phyloP scores from a whole-genome alignment of 2,888 invertebrate genomes.

The Zygogramma bicolorata region DNA sequence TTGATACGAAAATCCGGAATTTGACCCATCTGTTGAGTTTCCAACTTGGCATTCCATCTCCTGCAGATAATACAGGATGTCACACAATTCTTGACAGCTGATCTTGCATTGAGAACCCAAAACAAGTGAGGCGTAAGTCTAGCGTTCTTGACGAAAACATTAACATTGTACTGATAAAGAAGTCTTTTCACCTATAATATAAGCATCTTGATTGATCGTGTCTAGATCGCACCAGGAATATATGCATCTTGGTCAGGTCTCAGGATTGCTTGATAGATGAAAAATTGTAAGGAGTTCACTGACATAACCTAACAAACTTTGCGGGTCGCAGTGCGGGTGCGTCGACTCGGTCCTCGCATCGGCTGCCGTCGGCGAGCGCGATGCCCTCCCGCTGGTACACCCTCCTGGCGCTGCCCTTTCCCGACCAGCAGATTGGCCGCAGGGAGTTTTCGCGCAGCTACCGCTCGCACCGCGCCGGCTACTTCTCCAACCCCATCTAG shows the following conservation, averaged over 20 bases:
- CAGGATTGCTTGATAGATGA: neutral
- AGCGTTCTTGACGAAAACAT: too few relatives aligned
- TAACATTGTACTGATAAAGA: too few relatives aligned
- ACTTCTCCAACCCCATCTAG: constrained; percentile 88
- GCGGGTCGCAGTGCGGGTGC: constrained; percentile 63
- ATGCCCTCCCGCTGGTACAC: constrained; percentile 91
- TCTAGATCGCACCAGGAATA: too few relatives aligned
- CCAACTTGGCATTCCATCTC: too few relatives aligned
- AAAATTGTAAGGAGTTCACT: neutral
- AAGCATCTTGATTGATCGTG: too few relatives aligned
- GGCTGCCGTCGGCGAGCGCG: constrained; percentile 69
- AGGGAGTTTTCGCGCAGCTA: constrained; percentile 84
- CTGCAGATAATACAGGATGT: too few relatives aligned
- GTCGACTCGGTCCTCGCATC: constrained; percentile 67
- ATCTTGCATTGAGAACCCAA: too few relatives aligned
- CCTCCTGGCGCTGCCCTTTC: constrained; percentile 90
- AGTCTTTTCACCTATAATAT: too few relatives aligned
- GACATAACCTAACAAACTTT: constrained; percentile 13
- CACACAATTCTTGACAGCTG: too few relatives aligned
- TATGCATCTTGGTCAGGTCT: neutral
- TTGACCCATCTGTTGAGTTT: too few relatives aligned
- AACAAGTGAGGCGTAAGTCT: too few relatives aligned
- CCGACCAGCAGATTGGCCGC: constrained; percentile 91
- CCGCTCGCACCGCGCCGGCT: constrained; percentile 83
- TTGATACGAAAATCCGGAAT: too few relatives aligned